Base-by-base conservation (phyloP, 1,140 invertebrate genomes). In the Cepaea nemoralis region DNA sequence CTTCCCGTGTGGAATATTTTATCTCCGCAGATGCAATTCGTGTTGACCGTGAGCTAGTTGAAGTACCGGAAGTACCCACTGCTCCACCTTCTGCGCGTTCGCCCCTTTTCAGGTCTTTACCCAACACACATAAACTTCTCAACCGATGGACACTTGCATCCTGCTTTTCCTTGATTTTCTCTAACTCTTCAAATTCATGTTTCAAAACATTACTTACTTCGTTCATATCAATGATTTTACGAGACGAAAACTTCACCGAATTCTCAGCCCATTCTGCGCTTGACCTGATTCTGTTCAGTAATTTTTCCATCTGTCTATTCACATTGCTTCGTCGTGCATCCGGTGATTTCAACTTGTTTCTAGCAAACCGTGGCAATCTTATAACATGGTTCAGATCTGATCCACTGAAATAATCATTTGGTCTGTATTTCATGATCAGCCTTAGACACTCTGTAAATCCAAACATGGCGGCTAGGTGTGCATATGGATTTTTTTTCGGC, bases 381-480 rank as follows among this genome's bases (percentile, higher is more conserved):
- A 80, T 42, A 42, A 27, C 37, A 5, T 63, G 45, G 12, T 12
- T 71, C 12, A 12, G 35, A 3, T 59, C 10, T 1, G 24, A 45
- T 19, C 8, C 40, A 12, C 22, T 48, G 59, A 80, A 79, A n/a
- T 59, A 69, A 31, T 67, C 77, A 16, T 22, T 35, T 6, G 77
- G 77, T 69, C 77, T 35, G n/a, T 69, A 37, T 0, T 67, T 22
- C 31, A 79, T n/a, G 6, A 79, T 45, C 31, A 45, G 14, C 16
- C 31, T 45, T 5, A 79, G 33, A 45, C 77, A 79, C 0, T 79
- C 42, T 3, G 27, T 8, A 24, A 22, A 22, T 0, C 77, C 77
- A 12, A 79, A 16, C 14, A 35, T 14, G n/a, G 77, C 59, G 24
- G 77, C 77, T 1, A 79, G 77, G 48, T 79, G 77, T 27, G 77